Evolutionary conservation across 2,113 vertebrate species (phyloP).

Genomic region (Salvelinus namaycush): DNA sequence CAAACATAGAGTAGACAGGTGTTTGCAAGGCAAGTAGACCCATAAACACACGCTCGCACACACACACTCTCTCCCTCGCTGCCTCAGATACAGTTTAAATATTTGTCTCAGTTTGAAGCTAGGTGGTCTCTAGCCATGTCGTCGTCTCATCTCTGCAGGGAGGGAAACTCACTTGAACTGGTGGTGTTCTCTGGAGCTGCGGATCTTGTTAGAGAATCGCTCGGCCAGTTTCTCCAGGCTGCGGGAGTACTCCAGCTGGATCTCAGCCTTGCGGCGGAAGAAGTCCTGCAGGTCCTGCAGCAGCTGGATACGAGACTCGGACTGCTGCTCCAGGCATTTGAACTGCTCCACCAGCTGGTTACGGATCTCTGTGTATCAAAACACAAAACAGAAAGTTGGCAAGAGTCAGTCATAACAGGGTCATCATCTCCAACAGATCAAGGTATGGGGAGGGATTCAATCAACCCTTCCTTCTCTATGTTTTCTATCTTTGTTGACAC

Average conservation of each 20-base stretch:
- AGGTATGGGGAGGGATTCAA: neutral
- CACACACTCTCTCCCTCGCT: neutral
- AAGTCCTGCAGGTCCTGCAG: slow-evolving; percentile 99
- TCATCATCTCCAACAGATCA: neutral
- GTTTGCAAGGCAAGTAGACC: neutral
- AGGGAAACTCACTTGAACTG: slow-evolving; percentile 91
- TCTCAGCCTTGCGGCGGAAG: slow-evolving; percentile 95
- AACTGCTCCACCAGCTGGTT: slow-evolving; percentile 97
- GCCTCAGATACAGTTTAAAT: neutral
- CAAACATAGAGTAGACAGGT: neutral
- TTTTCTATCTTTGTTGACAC: neutral
- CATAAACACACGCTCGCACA: neutral
- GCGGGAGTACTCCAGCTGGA: slow-evolving; percentile 94
- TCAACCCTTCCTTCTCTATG: slow-evolving; percentile 65
- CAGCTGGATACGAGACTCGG: slow-evolving; percentile 93
- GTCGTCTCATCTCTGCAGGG: neutral
- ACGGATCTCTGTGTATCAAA: slow-evolving; percentile 86
- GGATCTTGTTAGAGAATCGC: slow-evolving; percentile 96
- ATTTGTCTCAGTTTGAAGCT: neutral
- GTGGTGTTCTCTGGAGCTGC: slow-evolving; percentile 92
- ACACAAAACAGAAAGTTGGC: slow-evolving; percentile 58
- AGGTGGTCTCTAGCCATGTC: neutral
- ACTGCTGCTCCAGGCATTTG: slow-evolving; percentile 98
- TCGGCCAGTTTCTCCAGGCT: slow-evolving; percentile 97
- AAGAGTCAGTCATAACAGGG: slow-evolving; percentile 48